A percentile compares a stretch with the other conserved stretches of the same genome.
These are phyloP conservation scores for Cyprinodon brontotheroides DNA, from an alignment of 2,113 vertebrate genomes.

Conservation along the genomic window DNA sequence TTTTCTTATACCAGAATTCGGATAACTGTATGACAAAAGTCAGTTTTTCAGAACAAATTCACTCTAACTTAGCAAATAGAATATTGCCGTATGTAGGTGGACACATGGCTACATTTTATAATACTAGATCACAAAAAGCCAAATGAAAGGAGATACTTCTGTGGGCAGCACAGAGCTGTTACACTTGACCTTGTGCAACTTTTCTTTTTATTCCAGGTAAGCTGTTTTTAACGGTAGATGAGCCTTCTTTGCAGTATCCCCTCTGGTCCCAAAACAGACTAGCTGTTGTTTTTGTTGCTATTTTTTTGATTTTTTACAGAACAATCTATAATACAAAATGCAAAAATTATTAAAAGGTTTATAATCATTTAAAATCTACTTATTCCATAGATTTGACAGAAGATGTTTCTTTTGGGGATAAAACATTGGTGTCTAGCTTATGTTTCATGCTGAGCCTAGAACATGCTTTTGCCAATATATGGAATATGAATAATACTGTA, in stretches of 20 bases:
- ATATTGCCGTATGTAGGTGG: neutral
- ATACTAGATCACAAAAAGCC: neutral
- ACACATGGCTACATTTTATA: neutral
- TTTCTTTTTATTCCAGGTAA: neutral
- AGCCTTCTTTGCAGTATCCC: neutral
- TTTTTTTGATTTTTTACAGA: neutral
- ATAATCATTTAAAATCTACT: neutral
- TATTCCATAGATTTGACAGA: neutral
- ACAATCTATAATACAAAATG: neutral
- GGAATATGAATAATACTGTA: neutral
- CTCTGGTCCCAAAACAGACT: neutral
- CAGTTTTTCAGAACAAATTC: neutral
- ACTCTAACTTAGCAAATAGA: neutral
- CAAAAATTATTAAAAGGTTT: neutral
- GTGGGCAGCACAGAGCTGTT: neutral
- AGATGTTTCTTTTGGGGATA: neutral
- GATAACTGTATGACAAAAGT: neutral
- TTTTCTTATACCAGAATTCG: no score
- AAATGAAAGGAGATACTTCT: neutral
- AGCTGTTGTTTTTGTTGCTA: no score
- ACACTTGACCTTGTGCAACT: neutral
- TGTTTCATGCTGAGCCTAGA: neutral
- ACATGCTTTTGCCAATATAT: neutral
- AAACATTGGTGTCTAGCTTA: neutral
- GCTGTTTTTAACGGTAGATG: neutral